Evolutionary conservation across 2,888 invertebrate genomes (phyloP).

Genomic region (Cancer borealis): DNA sequence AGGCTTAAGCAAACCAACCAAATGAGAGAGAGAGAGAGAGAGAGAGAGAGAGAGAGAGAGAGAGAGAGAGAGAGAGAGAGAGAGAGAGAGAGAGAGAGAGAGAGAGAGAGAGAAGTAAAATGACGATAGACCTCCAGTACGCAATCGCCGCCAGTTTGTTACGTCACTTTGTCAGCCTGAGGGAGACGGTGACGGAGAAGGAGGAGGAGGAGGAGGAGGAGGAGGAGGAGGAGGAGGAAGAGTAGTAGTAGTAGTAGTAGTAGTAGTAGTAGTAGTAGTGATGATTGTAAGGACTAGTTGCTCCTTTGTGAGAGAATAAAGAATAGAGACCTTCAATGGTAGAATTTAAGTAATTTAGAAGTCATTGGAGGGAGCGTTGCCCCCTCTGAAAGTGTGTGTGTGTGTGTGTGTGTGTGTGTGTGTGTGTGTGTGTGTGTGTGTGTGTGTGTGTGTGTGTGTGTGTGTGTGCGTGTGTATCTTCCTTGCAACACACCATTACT

Average conservation of each 20-base stretch:
- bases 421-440: constrained; percentile 27
- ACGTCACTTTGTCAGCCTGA: not conserved
- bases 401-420: constrained; percentile 27
- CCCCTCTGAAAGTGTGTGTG: not conserved
- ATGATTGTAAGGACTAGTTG: not conserved
- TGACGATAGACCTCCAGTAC: not conserved
- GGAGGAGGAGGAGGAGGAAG: too few species aligned
- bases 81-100: too few species aligned
- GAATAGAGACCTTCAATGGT: not conserved
- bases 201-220: too few species aligned
- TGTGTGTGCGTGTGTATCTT: not conserved
- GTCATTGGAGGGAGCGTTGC: too few species aligned
- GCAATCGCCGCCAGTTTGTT: not conserved
- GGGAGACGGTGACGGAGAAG: too few species aligned
- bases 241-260: constrained; percentile 20
- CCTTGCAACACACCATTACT: not conserved
- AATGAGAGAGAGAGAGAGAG: too few species aligned
- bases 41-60: too few species aligned
- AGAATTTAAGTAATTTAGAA: not conserved
- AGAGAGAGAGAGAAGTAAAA: not conserved
- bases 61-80: too few species aligned
- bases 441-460: not conserved
- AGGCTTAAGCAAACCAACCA: too few species aligned
- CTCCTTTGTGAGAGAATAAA: not conserved
- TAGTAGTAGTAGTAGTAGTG: constrained; percentile 20